A percentile compares a stretch with the other conserved stretches of the same genome.
Evolutionary conservation across 2,113 vertebrate genomes (phyloP).

Genomic region (Falco punctatus): DNA sequence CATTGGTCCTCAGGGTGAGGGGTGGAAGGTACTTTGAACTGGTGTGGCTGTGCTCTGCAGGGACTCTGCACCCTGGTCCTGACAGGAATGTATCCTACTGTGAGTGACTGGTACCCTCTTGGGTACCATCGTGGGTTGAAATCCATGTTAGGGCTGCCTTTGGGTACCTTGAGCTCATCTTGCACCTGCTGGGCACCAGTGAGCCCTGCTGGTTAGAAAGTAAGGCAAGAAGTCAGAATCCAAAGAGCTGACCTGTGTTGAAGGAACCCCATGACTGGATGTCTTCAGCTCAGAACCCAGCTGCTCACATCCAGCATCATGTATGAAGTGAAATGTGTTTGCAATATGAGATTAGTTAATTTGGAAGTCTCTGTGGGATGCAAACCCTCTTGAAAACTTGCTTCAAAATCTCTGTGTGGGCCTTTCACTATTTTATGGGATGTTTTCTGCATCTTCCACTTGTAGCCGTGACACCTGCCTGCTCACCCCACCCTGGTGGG

Average conservation of each 20-base stretch:
- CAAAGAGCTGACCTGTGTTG: neutral
- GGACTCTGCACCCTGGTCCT: neutral
- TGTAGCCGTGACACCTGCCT: neutral
- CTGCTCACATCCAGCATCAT: neutral
- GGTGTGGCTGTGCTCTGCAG: fast-evolving
- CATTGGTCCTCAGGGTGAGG: fast-evolving
- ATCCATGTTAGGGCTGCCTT: neutral
- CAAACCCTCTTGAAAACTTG: neutral
- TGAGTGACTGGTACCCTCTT: neutral
- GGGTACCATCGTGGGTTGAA: neutral
- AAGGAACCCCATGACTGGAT: neutral
- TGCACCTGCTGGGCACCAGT: fast-evolving
- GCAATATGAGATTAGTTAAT: neutral
- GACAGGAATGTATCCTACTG: neutral
- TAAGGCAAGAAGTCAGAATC: neutral
- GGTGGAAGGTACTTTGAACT: slow-evolving; percentile 18
- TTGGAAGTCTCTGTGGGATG: neutral
- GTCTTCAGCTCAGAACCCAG: neutral
- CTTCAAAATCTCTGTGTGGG: neutral
- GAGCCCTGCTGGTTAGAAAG: neutral
- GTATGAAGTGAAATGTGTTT: neutral
- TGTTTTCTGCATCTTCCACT: neutral
- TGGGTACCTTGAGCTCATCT: neutral
- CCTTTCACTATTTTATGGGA: neutral
- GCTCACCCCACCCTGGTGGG: neutral